Percentiles rank a stretch among this genome's conserved stretches.
phyloP scores from a whole-genome alignment of 2,797 vertebrate genomes.

The Falco novaeseelandiae region DNA sequence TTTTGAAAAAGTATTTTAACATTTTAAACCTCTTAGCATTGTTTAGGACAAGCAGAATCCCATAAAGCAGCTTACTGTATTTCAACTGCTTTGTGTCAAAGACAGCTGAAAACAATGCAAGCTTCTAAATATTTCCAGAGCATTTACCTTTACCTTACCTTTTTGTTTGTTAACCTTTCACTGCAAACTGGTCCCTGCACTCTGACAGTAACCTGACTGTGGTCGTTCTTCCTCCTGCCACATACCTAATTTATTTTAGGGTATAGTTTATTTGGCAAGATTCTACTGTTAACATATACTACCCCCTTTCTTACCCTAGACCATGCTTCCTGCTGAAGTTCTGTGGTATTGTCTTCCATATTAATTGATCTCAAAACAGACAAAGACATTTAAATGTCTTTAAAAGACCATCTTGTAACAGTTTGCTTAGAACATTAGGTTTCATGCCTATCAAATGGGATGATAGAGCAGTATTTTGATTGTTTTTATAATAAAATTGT shows the following conservation, averaged over 20 bases:
- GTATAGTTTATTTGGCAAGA: background rate
- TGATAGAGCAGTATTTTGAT: background rate
- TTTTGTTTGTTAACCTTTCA: background rate
- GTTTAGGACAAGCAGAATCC: background rate
- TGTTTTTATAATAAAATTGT: background rate
- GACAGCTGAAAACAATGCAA: background rate
- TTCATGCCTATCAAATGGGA: background rate
- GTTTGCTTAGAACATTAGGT: background rate
- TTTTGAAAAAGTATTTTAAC: background rate
- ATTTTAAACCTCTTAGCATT: background rate
- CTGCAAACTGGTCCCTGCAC: background rate
- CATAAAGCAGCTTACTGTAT: background rate
- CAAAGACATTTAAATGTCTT: background rate
- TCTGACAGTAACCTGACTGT: background rate
- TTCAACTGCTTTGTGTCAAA: background rate
- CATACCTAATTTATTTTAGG: background rate
- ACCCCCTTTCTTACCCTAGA: background rate
- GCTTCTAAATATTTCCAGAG: background rate
- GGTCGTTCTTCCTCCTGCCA: background rate
- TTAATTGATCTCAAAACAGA: background rate
- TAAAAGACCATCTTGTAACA: background rate
- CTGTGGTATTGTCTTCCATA: background rate
- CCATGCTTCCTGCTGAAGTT: background rate
- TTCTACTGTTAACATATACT: background rate
- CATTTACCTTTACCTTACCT: background rate